These are phyloP conservation scores for Sepiola atlantica DNA, from an alignment of 2,888 invertebrate species.

Conservation along the genomic window DNA sequence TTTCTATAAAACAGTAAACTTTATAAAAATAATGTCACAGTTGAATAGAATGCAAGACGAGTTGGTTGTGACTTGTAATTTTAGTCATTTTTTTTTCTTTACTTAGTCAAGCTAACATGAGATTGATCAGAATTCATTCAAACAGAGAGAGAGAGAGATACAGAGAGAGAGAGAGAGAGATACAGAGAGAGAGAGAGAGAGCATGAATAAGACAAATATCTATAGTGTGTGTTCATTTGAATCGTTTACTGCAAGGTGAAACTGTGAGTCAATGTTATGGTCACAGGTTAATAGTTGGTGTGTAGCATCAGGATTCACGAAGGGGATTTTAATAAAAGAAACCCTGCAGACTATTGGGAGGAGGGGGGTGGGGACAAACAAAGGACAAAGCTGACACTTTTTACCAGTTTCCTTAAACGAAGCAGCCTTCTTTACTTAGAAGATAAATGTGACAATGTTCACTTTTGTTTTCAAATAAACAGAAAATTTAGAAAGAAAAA, in stretches of 20 bases:
- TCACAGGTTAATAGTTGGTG: neutral
- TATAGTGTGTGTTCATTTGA: neutral
- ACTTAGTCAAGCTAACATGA: conserved; percentile 14
- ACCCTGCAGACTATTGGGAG: neutral
- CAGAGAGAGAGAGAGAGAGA: neutral
- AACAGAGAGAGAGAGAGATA: neutral
- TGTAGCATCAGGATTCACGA: neutral
- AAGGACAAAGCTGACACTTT: neutral
- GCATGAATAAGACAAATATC: neutral
- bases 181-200: neutral
- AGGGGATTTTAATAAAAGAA: neutral
- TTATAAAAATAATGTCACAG: neutral
- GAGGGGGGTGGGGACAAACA: neutral
- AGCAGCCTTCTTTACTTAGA: neutral
- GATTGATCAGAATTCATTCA: neutral
- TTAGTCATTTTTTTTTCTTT: neutral
- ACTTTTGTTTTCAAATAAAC: neutral
- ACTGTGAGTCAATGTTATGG: neutral
- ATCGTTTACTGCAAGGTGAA: neutral
- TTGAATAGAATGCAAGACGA: neutral
- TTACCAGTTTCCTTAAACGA: neutral
- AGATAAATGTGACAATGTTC: neutral
- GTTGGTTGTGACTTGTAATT: neutral
- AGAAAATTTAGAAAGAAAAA: neutral
- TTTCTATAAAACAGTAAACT: neutral